Evolutionary conservation across 2,888 invertebrate species (phyloP).

Genomic region (Serripes groenlandicus): DNA sequence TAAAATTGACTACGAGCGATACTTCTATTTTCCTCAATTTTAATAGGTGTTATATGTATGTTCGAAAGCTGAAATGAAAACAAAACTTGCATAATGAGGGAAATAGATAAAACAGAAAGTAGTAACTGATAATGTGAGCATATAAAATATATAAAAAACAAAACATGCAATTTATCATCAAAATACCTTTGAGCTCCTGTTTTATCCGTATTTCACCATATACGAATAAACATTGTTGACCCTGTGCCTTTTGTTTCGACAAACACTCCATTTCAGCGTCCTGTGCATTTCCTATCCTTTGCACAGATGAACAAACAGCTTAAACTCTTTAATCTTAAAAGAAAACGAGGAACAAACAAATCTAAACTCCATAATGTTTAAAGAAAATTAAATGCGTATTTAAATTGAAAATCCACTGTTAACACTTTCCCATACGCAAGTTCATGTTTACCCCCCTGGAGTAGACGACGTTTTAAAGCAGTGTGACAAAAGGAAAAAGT

Average conservation of each 20-base stretch:
- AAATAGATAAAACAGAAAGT: too few relatives aligned
- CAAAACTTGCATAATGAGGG: too few relatives aligned
- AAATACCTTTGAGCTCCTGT: conserved; percentile 5
- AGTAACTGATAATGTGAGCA: too few relatives aligned
- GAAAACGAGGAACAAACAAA: too few relatives aligned
- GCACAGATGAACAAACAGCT: background rate
- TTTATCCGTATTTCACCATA: background rate
- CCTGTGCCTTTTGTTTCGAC: background rate
- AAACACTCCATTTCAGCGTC: background rate
- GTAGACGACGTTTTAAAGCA: background rate
- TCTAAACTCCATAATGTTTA: too few relatives aligned
- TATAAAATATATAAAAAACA: too few relatives aligned
- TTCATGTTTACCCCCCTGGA: background rate
- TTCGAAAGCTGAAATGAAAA: too few relatives aligned
- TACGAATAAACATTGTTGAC: background rate
- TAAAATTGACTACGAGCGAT: too few relatives aligned
- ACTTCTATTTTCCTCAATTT: too few relatives aligned
- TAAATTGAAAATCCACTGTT: background rate
- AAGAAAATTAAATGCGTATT: background rate
- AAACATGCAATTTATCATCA: conserved; percentile 15
- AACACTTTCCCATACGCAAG: background rate
- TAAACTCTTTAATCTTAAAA: too few relatives aligned
- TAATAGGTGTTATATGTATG: too few relatives aligned
- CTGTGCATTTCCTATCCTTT: background rate
- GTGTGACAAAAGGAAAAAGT: background rate